phyloP scores from a whole-genome alignment of 1,140 invertebrate genomes.

The Harlomillsia oculata region DNA sequence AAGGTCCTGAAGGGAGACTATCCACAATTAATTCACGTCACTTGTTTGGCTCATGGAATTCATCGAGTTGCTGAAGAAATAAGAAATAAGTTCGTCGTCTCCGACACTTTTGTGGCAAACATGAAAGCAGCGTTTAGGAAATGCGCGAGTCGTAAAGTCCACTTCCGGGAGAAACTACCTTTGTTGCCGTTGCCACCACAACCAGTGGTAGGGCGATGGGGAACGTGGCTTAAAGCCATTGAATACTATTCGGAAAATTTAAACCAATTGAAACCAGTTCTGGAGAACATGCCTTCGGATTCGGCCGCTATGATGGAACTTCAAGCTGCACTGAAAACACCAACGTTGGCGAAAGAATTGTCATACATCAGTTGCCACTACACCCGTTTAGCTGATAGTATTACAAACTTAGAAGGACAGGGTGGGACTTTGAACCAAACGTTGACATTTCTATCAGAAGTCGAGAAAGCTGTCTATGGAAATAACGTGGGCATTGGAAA shows the following conservation, averaged over 20 bases:
- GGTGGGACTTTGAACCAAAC: background rate
- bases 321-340: background rate
- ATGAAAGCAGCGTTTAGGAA: conserved; percentile 38
- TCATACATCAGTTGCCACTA: background rate
- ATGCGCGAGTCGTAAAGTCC: conserved; percentile 34
- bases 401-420: background rate
- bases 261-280: background rate
- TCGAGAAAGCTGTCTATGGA: background rate
- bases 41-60: conserved; percentile 39
- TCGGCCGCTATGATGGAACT: background rate
- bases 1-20: conserved; percentile 34
- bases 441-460: background rate
- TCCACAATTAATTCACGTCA: conserved; percentile 36
- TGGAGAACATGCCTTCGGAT: background rate
- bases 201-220: conserved; percentile 40
- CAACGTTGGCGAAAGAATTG: background rate
- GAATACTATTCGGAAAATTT: conserved; percentile 9
- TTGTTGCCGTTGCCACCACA: conserved; percentile 39
- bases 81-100: conserved; percentile 34
- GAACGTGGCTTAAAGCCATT: conserved; percentile 37
- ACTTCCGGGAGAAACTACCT: conserved; percentile 37
- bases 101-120: conserved; percentile 35
- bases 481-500: background rate
- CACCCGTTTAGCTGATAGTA: background rate
- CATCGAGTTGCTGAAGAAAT: conserved; percentile 39